phyloP scores from a whole-genome alignment of 2,797 vertebrate genomes.

The Carapus acus region DNA sequence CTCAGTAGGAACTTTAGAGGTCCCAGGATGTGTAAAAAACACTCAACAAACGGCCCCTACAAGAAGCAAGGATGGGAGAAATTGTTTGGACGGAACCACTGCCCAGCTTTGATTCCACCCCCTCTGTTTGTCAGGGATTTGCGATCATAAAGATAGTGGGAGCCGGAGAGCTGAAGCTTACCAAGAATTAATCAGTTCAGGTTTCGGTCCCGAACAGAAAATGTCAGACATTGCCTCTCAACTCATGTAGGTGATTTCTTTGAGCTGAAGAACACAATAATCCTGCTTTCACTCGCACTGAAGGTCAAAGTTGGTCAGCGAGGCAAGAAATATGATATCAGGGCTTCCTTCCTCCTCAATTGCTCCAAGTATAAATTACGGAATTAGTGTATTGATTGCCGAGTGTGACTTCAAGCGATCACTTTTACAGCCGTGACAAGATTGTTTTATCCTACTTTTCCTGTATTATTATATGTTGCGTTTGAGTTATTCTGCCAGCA shows the following conservation, averaged over 20 bases:
- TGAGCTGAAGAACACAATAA: constrained; percentile 90
- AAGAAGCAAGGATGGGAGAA: constrained; percentile 59
- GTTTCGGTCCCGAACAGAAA: constrained; percentile 77
- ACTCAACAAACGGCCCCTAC: constrained; percentile 38
- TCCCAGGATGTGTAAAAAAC: constrained; percentile 46
- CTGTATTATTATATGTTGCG: constrained; percentile 99
- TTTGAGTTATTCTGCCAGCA: constrained; percentile 98
- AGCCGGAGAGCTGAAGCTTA: constrained; percentile 72
- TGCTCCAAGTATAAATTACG: constrained; percentile 95
- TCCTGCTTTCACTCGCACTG: constrained; percentile 85
- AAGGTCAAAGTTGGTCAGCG: constrained; percentile 99
- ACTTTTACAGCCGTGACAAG: constrained; percentile 99
- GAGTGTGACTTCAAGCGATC: constrained; percentile 93
- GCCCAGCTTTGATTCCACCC: constrained; percentile 65
- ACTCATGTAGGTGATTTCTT: constrained; percentile 91
- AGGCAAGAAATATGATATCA: constrained; percentile 99
- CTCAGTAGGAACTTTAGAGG: constrained; percentile 47
- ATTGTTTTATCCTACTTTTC: constrained; percentile 99
- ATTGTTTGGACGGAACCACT: constrained; percentile 63
- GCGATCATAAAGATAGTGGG: constrained; percentile 71
- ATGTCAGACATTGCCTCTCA: constrained; percentile 84
- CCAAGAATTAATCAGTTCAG: constrained; percentile 89
- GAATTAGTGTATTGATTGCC: constrained; percentile 99
- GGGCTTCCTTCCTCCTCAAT: constrained; percentile 92
- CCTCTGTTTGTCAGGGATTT: constrained; percentile 69